These are phyloP conservation scores for Falco rusticolus DNA, from an alignment of 2,797 vertebrate genomes.

Conservation along the genomic window DNA sequence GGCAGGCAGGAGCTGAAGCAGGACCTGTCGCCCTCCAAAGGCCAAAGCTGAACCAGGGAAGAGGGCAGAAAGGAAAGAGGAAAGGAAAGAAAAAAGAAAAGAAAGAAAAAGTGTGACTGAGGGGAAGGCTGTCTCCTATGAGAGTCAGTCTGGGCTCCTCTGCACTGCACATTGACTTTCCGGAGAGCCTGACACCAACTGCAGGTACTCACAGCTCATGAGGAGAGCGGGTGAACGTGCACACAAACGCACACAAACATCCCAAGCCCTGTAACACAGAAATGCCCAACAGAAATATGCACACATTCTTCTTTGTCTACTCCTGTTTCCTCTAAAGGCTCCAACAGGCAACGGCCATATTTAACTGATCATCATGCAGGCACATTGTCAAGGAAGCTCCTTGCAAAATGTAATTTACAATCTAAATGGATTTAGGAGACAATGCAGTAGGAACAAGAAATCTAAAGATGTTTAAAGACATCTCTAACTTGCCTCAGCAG, in stretches of 20 bases:
- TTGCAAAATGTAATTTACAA: neutral
- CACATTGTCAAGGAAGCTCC: neutral
- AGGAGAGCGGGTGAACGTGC: neutral
- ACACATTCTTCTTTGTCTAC: neutral
- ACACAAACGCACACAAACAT: neutral
- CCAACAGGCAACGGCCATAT: neutral
- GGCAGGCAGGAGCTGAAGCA: neutral
- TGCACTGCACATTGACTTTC: neutral
- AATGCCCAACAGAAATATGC: neutral
- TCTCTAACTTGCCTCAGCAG: neutral
- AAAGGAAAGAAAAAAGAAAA: too few relatives aligned
- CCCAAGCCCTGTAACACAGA: neutral
- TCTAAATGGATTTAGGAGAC: neutral
- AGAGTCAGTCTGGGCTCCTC: neutral
- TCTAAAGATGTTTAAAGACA: neutral
- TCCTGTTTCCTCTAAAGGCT: neutral
- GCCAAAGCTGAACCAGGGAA: neutral
- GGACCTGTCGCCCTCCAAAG: slow-evolving; percentile 24
- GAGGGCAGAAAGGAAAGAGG: neutral
- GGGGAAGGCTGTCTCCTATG: neutral
- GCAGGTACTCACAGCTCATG: neutral
- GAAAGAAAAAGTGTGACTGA: neutral
- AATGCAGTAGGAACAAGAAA: neutral
- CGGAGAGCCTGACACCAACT: neutral
- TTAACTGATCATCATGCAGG: neutral